phyloP scores from a whole-genome alignment of 2,113 vertebrate species.

The Triplophysa siluroides region DNA sequence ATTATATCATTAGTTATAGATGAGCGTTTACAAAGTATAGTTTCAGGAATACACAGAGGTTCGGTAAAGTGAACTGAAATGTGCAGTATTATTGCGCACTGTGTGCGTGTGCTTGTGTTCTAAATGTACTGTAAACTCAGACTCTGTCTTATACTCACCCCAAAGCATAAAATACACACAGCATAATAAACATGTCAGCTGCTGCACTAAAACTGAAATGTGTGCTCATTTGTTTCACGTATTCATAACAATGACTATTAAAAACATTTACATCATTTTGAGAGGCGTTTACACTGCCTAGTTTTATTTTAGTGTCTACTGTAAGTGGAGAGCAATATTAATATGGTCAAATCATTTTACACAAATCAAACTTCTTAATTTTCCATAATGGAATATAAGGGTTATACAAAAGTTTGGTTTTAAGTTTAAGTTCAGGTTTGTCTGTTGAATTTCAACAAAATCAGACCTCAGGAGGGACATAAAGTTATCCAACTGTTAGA shows the following conservation, averaged over 20 bases:
- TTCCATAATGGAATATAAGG: no score
- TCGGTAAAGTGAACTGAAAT: conserved; percentile 5
- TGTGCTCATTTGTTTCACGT: conserved; percentile 4
- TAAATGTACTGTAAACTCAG: not conserved
- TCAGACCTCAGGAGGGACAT: no score
- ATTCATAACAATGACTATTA: not conserved
- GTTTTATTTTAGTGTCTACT: no score
- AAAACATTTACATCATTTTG: not conserved
- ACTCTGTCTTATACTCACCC: not conserved
- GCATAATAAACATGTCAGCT: conserved; percentile 30
- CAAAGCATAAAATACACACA: not conserved
- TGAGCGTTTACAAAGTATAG: conserved; percentile 31
- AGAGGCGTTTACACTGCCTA: not conserved
- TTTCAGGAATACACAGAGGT: conserved; percentile 17
- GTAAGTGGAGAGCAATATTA: no score
- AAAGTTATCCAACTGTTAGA: no score
- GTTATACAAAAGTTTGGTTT: no score
- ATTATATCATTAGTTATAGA: conserved; percentile 46
- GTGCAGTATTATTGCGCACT: not conserved
- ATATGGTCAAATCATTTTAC: no score
- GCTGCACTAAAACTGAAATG: not conserved
- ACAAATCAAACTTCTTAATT: no score
- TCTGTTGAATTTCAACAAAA: no score
- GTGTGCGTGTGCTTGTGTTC: not conserved
- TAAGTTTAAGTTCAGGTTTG: no score